Percentiles rank a stretch among this genome's conserved stretches.
Conservation (phyloP, 2,797 vertebrate species). For the Betta splendens region DNA sequence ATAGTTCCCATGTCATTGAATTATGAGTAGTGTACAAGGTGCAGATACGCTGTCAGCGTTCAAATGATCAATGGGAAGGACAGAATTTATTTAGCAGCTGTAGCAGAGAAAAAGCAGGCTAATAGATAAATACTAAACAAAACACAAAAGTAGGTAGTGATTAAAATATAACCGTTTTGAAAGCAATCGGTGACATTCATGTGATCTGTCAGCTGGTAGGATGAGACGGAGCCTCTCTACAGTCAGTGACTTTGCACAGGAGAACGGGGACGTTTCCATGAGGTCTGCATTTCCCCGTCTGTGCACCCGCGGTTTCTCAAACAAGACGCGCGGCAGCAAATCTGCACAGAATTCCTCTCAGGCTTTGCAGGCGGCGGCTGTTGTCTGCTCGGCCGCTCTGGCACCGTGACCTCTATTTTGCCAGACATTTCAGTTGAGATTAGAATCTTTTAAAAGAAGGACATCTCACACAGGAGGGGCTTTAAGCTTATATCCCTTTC, state of each 20-base stretch:
- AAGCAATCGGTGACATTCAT: conserved; percentile 46
- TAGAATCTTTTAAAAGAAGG: conserved; percentile 79
- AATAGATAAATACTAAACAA: conserved; percentile 46
- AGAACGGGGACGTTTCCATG: conserved; percentile 35
- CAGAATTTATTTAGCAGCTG: conserved; percentile 60
- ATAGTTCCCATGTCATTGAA: conserved; percentile 63
- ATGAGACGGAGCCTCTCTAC: conserved; percentile 12
- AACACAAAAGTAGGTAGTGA: conserved; percentile 46
- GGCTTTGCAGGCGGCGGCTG: conserved; percentile 58
- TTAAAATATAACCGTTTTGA: conserved; percentile 14
- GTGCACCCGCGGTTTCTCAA: conserved; percentile 44
- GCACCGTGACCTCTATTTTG: conserved; percentile 77
- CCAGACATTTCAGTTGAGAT: conserved; percentile 77
- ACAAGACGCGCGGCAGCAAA: conserved; percentile 59
- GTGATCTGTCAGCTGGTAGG: conserved; percentile 38
- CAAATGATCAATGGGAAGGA: conserved; percentile 72
- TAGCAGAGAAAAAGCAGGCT: conserved; percentile 32
- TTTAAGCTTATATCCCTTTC: conserved; percentile 77
- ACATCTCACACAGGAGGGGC: conserved; percentile 72
- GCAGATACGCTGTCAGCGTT: conserved; percentile 68
- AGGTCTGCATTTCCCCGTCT: conserved; percentile 47
- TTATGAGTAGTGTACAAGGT: conserved; percentile 59
- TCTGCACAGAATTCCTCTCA: conserved; percentile 67
- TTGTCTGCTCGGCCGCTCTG: conserved; percentile 68
- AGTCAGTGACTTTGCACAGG: conserved; percentile 17